These are phyloP conservation scores for Tonatia bakeri DNA, from an alignment of 2,113 vertebrate genomes.

Conservation along the genomic window DNA sequence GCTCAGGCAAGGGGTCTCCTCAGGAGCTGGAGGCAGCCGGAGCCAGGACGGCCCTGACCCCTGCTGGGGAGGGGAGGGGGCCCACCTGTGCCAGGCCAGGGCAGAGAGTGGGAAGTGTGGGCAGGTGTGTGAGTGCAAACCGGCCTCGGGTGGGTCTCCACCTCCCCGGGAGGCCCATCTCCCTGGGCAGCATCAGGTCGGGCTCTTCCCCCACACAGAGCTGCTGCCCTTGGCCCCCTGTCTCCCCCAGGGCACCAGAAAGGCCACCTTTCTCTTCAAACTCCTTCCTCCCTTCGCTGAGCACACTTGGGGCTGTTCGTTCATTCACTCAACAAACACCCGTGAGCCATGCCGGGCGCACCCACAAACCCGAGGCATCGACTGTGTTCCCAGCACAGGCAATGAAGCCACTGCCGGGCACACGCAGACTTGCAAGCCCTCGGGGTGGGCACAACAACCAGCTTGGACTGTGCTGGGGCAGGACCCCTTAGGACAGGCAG, in stretches of 20 bases:
- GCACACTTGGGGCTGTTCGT: neutral
- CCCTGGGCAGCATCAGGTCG: neutral
- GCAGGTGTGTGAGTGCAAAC: too few relatives aligned
- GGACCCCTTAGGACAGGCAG: neutral
- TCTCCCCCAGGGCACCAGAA: neutral
- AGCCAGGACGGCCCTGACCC: neutral
- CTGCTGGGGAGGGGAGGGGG: neutral
- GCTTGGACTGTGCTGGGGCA: neutral
- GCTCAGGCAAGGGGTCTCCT: fast-evolving
- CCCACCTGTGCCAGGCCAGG: neutral
- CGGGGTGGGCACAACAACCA: fast-evolving
- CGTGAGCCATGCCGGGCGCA: fast-evolving
- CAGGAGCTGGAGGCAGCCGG: neutral
- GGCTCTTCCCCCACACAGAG: neutral
- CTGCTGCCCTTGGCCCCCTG: too few relatives aligned
- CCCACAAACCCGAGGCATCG: neutral
- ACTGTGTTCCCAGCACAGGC: fast-evolving
- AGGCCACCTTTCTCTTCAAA: neutral
- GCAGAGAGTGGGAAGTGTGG: neutral
- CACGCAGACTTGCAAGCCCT: neutral
- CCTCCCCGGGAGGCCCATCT: too few relatives aligned
- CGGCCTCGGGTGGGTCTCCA: neutral
- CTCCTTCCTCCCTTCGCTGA: too few relatives aligned
- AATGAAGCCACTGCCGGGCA: fast-evolving
- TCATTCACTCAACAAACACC: neutral